Conservation (phyloP, 1,140 invertebrate species). For the Panonychus citri region DNA sequence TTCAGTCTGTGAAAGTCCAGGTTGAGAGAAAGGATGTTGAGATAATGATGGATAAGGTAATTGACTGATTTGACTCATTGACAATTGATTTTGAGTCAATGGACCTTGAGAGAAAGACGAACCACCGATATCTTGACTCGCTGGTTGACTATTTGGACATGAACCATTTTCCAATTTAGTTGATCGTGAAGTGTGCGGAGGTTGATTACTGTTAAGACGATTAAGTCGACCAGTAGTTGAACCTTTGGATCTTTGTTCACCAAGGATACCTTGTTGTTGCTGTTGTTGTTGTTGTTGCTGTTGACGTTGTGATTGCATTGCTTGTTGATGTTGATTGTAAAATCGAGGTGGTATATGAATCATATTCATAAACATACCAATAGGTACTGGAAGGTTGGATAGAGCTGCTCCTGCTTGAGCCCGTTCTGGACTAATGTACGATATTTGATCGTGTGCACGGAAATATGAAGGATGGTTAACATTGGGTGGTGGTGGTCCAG, state of each 20-base stretch:
- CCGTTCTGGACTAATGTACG: slow-evolving; percentile 67
- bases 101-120: slow-evolving; percentile 27
- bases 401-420: slow-evolving; percentile 37
- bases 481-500: background rate
- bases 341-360: slow-evolving; percentile 61
- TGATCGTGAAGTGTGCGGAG: background rate
- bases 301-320: slow-evolving; percentile 23
- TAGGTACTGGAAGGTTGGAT: slow-evolving; percentile 43
- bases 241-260: background rate
- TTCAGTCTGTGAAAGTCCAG: slow-evolving; percentile 29
- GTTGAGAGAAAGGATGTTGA: slow-evolving; percentile 25
- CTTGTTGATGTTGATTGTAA: slow-evolving; percentile 56
- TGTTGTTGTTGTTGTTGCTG: background rate
- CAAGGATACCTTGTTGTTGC: background rate
- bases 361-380: slow-evolving; percentile 90
- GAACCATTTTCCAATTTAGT: background rate
- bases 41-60: slow-evolving; percentile 26
- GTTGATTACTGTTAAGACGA: background rate
- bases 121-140: slow-evolving; percentile 5
- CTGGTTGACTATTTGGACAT: background rate
- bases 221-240: background rate
- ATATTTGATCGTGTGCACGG: slow-evolving; percentile 63
- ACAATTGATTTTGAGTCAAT: slow-evolving; percentile 25
- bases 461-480: slow-evolving; percentile 16
- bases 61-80: slow-evolving; percentile 27